Evolutionary conservation across 2,888 invertebrate species (phyloP), one percentile per base, ranked within the genome.

Genomic region (Eilema depressum): DNA sequence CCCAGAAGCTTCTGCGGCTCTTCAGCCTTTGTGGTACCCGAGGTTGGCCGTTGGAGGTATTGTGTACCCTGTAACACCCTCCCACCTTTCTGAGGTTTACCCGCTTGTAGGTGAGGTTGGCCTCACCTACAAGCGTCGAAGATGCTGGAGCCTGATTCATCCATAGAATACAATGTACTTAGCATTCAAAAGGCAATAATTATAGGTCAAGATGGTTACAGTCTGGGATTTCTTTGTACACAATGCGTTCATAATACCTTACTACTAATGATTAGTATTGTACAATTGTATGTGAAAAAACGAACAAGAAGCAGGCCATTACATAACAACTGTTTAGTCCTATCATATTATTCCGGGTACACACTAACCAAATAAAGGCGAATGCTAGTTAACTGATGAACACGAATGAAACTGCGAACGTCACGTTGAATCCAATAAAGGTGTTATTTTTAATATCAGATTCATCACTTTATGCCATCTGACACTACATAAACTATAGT

Each of bases 201-300:
- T n/a, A n/a, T 53, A 70, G 81, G 74, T 73, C 75, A 76, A 69
- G 66, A 71, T 10, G 37, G 26, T 75, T 12, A 61, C 63, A 56
- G 66, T 69, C 73, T 79, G 82, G 2, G 81, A 81, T n/a, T 68
- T 72, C 75, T 69, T 66, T 20, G 57, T 23, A 23, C 69, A 81
- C 79, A 80, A 81, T 79, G 69, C 28, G 20, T 20, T 63, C 20
- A 30, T 61, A 14, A 25, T 41, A 17, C 25, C 62, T 62, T 14
- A 47, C 47, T 47, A 47, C 76, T 41, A 67, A 69, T 74, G 60
- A 69, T 69, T 69, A 41, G 60, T 63, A 66, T 79, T 74, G 76
- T 68, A 68, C 69, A 79, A 81, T 57, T 37, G n/a, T 67, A 63
- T 79, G 79, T 71, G 79, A 79, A 79, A 70, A 69, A 64, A 64